phyloP scores from a whole-genome alignment of 1,140 invertebrate species.

The Sitophilus oryzae region DNA sequence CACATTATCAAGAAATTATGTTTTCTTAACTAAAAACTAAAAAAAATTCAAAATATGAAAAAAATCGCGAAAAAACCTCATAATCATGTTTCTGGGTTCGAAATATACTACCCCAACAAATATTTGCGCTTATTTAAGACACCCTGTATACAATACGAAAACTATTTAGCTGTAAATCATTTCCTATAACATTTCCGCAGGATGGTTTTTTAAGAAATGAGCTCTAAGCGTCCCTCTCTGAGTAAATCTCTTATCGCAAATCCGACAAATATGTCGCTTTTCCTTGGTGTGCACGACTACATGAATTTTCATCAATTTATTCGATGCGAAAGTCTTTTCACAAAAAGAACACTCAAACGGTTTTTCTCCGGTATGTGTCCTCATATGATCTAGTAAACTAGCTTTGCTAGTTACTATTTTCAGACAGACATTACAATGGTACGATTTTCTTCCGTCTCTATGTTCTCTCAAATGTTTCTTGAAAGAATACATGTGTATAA shows the following conservation, averaged over 20 bases:
- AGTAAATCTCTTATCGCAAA: constrained; percentile 48
- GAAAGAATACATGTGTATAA: not conserved
- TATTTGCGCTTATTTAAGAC: too few relatives aligned
- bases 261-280: constrained; percentile 44
- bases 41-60: too few relatives aligned
- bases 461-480: not conserved
- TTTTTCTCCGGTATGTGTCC: constrained; percentile 57
- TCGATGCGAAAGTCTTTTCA: constrained; percentile 50
- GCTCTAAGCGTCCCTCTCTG: constrained; percentile 64
- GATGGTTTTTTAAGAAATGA: constrained; percentile 41
- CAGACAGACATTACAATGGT: constrained; percentile 37
- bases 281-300: constrained; percentile 42
- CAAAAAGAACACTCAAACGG: constrained; percentile 53
- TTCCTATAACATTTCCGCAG: too few relatives aligned
- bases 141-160: too few relatives aligned
- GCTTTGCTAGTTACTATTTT: not conserved
- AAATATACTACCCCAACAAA: too few relatives aligned
- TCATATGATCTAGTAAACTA: constrained; percentile 5
- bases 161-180: too few relatives aligned
- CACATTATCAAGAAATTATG: too few relatives aligned
- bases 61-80: too few relatives aligned
- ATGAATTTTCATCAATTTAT: constrained; percentile 55
- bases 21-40: too few relatives aligned
- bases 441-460: not conserved
- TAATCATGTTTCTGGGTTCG: too few relatives aligned